These are phyloP conservation scores for Sphaerodactylus townsendi DNA, from an alignment of 2,113 vertebrate species.

Conservation along the genomic window DNA sequence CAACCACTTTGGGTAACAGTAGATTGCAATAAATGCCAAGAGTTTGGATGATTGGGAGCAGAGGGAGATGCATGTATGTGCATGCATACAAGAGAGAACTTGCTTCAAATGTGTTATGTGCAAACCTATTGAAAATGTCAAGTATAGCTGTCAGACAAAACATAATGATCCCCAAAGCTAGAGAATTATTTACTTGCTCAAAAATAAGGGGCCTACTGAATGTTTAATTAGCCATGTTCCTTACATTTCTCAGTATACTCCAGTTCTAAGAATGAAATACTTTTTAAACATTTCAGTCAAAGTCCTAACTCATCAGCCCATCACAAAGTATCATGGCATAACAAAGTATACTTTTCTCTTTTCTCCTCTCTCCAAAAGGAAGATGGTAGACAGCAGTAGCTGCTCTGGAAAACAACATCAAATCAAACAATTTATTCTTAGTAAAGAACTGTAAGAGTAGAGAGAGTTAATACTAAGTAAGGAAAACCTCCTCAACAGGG, in stretches of 20 bases:
- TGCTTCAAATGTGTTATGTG: neutral
- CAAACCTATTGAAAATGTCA: neutral
- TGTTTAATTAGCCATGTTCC: conserved; percentile 17
- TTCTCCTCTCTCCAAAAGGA: neutral
- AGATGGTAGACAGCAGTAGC: neutral
- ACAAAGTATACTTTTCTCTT: conserved; percentile 2
- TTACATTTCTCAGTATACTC: conserved; percentile 7
- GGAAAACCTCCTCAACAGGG: too few relatives aligned
- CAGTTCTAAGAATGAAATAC: conserved; percentile 12
- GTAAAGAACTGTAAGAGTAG: neutral
- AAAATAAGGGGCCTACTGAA: neutral
- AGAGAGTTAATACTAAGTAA: neutral
- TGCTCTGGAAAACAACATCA: neutral
- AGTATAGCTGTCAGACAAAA: neutral
- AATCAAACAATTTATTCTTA: neutral
- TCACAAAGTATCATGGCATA: neutral
- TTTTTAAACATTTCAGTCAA: conserved; percentile 10
- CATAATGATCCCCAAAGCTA: neutral
- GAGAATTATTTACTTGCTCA: neutral
- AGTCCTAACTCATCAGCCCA: too few relatives aligned
- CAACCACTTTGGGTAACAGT: neutral
- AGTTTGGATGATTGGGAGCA: neutral
- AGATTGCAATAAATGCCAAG: neutral
- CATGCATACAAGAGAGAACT: neutral
- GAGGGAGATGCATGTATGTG: neutral